These are phyloP conservation scores for Protobothrops flavoviridis DNA, from an alignment of 2,113 vertebrate genomes.

Conservation along the genomic window DNA sequence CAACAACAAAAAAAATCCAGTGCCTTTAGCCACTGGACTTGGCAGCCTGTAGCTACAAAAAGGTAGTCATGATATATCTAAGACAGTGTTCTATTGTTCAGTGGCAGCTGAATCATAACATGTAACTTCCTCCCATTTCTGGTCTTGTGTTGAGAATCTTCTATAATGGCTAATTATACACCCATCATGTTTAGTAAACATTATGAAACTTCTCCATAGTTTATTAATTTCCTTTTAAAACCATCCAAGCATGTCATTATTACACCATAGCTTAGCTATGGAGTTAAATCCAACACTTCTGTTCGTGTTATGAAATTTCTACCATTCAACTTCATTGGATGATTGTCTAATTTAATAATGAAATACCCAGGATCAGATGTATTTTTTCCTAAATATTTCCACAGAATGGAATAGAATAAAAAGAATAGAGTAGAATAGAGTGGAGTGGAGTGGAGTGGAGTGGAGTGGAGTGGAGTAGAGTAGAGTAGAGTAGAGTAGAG, in stretches of 20 bases:
- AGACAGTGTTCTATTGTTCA: not conserved
- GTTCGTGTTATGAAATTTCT: not conserved
- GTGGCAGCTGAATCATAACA: not conserved
- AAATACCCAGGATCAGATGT: not conserved
- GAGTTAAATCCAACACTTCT: not conserved
- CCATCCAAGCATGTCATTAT: not conserved
- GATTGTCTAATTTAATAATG: not conserved
- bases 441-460: not conserved
- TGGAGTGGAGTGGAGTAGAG: not conserved
- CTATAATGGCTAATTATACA: not conserved
- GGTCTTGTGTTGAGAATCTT: not conserved
- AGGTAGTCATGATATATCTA: not conserved
- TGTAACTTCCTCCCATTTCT: not conserved
- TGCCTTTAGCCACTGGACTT: slow-evolving; percentile 12
- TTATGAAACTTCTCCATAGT: not conserved
- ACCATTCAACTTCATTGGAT: not conserved
- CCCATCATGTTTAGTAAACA: not conserved
- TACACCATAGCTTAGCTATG: not conserved
- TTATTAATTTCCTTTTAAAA: not conserved
- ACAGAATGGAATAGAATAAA: no score
- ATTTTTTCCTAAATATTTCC: not conserved
- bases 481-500: not conserved
- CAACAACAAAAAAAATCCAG: not conserved
- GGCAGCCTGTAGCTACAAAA: not conserved
- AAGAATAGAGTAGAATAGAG: not conserved